Evolutionary conservation across 2,797 vertebrate species (phyloP), one percentile per base, ranked within the genome.

Genomic region (Pangasius sanitwongsei): DNA sequence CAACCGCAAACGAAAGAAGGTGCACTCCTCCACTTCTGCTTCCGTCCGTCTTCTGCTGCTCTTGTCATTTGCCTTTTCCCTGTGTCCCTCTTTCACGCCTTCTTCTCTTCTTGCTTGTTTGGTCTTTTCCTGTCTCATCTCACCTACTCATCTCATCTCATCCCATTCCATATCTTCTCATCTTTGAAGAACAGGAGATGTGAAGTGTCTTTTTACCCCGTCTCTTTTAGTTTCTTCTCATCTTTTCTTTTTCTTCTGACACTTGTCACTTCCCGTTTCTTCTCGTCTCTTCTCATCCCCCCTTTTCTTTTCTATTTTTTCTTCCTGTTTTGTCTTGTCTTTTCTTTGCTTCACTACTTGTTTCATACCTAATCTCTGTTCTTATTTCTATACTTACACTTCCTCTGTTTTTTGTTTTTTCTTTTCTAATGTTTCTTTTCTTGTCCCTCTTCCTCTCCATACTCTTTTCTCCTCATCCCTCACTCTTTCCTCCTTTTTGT

Each of bases 1-100:
- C 91, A 97, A 95, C 89, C 97, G 97, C 84, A 97, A 97, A 85
- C 95, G 96, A 87, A 99, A 98, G 95, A 99, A 99, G 97, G 98
- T 99, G 34, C 28, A 6, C 37, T 59, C 69, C 83, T 6, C 34
- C 16, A 59, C 7, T 25, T 1, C 44, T 25, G 5, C 48, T n/a
- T 50, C 11, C 20, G 37, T 50, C n/a, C 25, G 12, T 13, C 72
- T 50, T 41, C 70, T 28, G 8, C 61, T 28, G 28, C n/a, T 69
- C 25, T 28, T 63, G 15, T 70, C 67, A 8, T 12, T 5, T 11
- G 11, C 4, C 41, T 12, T 25, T 6, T 28, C 11, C 70, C 72
- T 1, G 70, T 25, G 20, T 74, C 20, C 18, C 69, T 20, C 69
- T 75, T 48, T 16, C 41, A 16, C 74, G n/a, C 2, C 23, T 53